phyloP scores from a whole-genome alignment of 2,888 invertebrate genomes.

The Cetonia aurata region DNA sequence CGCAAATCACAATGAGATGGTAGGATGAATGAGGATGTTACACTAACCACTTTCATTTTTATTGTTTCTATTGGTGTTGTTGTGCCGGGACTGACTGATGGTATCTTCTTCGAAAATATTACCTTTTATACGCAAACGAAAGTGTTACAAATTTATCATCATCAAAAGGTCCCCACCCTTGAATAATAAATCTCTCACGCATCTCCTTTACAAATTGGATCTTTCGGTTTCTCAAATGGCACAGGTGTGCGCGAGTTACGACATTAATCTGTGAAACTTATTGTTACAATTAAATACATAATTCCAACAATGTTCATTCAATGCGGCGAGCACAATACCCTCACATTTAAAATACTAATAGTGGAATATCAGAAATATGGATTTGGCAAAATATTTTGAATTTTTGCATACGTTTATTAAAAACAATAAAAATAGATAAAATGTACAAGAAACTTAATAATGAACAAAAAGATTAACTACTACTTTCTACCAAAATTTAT shows the following conservation, averaged over 20 bases:
- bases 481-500: too few species aligned
- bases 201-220: constrained; percentile 35
- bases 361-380: too few species aligned
- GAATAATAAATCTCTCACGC: constrained; percentile 31
- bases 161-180: constrained; percentile 39
- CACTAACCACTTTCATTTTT: constrained; percentile 51
- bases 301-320: too few species aligned
- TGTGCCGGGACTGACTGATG: constrained; percentile 34
- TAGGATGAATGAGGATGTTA: not conserved
- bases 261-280: constrained; percentile 29
- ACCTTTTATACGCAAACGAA: constrained; percentile 41
- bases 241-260: constrained; percentile 35
- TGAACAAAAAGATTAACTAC: too few species aligned
- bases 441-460: too few species aligned
- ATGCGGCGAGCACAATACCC: too few species aligned
- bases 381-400: too few species aligned
- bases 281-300: too few species aligned
- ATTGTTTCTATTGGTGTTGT: constrained; percentile 35
- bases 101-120: constrained; percentile 32
- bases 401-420: too few species aligned
- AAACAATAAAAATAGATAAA: too few species aligned
- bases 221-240: constrained; percentile 40
- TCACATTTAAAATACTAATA: too few species aligned
- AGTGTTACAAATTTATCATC: constrained; percentile 43
- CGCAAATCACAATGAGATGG: constrained; percentile 29